Evolutionary conservation across 2,113 vertebrate genomes (phyloP).

Genomic region (Mesocricetus auratus): DNA sequence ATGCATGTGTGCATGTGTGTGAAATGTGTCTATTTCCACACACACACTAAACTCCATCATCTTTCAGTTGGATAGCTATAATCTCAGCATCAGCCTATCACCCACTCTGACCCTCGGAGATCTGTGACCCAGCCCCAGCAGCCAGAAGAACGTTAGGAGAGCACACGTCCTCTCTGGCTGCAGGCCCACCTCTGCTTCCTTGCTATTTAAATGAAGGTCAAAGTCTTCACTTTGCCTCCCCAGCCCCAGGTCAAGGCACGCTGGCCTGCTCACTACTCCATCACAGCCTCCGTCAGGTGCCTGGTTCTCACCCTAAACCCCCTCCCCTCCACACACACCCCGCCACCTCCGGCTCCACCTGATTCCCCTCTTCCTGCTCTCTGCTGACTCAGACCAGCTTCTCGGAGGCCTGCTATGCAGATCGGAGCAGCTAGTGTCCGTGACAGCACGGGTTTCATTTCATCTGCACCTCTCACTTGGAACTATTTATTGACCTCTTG

Average conservation of each 20-base stretch:
- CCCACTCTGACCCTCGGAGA: background rate
- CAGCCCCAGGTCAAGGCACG: background rate
- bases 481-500: background rate
- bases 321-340: background rate
- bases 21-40: background rate
- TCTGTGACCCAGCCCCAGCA: background rate
- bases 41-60: background rate
- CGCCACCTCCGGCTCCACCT: background rate
- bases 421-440: background rate
- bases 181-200: background rate
- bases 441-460: background rate
- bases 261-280: background rate
- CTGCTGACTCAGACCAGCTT: background rate
- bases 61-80: background rate
- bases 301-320: background rate
- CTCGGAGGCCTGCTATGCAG: background rate
- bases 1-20: background rate
- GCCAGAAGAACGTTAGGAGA: background rate
- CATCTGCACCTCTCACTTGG: background rate
- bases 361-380: background rate
- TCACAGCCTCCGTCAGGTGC: background rate
- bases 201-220: background rate
- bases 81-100: background rate
- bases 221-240: background rate
- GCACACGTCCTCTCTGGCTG: background rate